Evolutionary conservation across 1,140 invertebrate genomes (phyloP).

Genomic region (Trachymyrmex cornetzi): DNA sequence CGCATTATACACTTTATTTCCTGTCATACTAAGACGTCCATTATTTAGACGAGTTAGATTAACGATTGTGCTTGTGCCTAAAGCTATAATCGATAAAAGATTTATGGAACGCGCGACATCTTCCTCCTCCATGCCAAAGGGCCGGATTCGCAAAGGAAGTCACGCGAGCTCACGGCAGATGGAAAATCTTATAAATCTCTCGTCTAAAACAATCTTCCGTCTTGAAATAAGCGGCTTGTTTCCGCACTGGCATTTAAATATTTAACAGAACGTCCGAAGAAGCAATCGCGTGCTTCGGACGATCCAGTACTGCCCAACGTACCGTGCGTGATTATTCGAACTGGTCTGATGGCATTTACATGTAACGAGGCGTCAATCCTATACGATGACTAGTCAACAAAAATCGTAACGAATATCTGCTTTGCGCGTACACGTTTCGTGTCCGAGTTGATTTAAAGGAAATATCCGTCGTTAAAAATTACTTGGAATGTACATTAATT

Average conservation of each 20-base stretch:
- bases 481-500: background rate
- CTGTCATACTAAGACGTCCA: constrained; percentile 34
- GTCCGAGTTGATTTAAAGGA: background rate
- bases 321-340: constrained; percentile 45
- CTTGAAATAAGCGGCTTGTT: constrained; percentile 39
- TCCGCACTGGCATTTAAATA: constrained; percentile 67
- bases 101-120: constrained; percentile 50
- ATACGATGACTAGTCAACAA: constrained; percentile 27
- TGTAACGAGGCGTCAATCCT: constrained; percentile 26
- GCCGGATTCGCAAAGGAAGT: constrained; percentile 15
- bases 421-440: background rate
- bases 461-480: background rate
- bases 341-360: constrained; percentile 63
- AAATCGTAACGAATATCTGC: constrained; percentile 19
- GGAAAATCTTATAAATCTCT: constrained; percentile 61
- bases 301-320: constrained; percentile 2
- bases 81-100: constrained; percentile 50
- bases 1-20: constrained; percentile 37
- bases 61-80: constrained; percentile 26
- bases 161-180: constrained; percentile 38
- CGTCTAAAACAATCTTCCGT: constrained; percentile 17
- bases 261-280: constrained; percentile 71
- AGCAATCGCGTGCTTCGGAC: constrained; percentile 58
- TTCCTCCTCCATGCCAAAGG: constrained; percentile 20
- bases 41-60: constrained; percentile 36